Percentiles rank a stretch among this genome's conserved stretches.
Evolutionary conservation across 2,113 vertebrate species (phyloP).

Genomic region (Cyanistes caeruleus): DNA sequence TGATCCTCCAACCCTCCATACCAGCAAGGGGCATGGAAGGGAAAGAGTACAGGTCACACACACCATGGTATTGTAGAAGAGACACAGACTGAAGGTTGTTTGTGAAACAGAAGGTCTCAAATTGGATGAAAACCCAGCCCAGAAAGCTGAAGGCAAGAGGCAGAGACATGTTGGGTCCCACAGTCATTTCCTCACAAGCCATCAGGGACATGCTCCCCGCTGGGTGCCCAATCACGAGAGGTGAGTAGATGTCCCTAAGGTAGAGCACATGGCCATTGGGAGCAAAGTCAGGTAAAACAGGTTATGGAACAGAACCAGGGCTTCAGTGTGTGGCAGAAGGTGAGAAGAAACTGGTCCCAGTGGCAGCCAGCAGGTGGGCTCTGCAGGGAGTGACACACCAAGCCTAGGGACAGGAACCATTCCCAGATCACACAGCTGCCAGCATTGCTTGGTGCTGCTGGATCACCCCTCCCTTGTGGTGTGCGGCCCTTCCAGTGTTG

Average conservation of each 20-base stretch:
- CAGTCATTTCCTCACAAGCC: background rate
- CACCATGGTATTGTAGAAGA: background rate
- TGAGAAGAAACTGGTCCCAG: background rate
- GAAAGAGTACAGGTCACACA: background rate
- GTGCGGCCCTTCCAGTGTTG: background rate
- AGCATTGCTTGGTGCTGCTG: background rate
- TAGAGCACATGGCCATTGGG: background rate
- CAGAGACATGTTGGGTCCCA: background rate
- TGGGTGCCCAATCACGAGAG: background rate
- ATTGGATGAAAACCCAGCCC: background rate
- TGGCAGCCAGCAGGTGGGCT: background rate
- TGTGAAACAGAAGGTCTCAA: background rate
- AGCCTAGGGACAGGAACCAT: background rate
- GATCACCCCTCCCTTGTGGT: background rate
- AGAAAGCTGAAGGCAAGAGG: background rate
- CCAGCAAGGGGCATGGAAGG: background rate
- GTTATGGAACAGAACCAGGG: background rate
- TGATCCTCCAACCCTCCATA: background rate
- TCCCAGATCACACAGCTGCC: background rate
- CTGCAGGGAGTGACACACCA: fast-evolving
- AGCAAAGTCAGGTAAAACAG: background rate
- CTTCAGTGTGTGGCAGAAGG: background rate
- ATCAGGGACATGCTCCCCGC: background rate
- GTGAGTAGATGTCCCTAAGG: background rate
- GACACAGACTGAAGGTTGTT: background rate